These are phyloP conservation scores for Bufotes viridis DNA, from an alignment of 2,797 vertebrate genomes.

Conservation along the genomic window DNA sequence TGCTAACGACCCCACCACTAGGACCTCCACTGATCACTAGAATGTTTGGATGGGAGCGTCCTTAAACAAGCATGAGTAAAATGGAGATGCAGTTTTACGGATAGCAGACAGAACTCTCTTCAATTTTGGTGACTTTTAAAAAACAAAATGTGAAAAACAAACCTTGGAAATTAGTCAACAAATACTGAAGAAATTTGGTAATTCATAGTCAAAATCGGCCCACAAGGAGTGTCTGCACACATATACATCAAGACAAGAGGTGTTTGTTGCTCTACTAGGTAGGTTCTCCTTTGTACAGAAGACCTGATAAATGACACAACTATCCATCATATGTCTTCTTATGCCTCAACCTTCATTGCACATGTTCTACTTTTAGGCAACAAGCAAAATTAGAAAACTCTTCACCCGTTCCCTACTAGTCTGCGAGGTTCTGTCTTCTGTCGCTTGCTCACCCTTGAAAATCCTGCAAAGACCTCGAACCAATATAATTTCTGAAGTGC, in stretches of 20 bases:
- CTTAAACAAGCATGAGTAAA: background rate
- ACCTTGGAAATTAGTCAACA: too few species aligned
- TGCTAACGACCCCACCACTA: too few species aligned
- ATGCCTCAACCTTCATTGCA: background rate
- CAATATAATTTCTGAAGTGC: constrained; percentile 41
- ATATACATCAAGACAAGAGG: too few species aligned
- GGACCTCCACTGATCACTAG: too few species aligned
- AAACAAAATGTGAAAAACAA: too few species aligned
- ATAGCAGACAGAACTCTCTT: too few species aligned
- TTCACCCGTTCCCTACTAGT: background rate
- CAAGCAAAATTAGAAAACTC: background rate
- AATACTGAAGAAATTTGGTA: too few species aligned
- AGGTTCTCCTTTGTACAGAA: background rate
- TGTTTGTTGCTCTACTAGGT: background rate
- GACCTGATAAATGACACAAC: background rate
- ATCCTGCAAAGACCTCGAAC: constrained; percentile 22
- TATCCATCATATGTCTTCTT: background rate
- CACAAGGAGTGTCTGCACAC: too few species aligned
- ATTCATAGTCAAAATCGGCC: too few species aligned
- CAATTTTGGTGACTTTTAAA: too few species aligned
- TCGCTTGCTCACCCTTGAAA: constrained; percentile 47
- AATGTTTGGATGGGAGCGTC: too few species aligned
- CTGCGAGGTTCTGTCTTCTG: background rate
- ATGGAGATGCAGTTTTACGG: too few species aligned
- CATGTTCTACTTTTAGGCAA: background rate